phyloP scores from a whole-genome alignment of 2,888 invertebrate genomes.

The Trachelus stipa region DNA sequence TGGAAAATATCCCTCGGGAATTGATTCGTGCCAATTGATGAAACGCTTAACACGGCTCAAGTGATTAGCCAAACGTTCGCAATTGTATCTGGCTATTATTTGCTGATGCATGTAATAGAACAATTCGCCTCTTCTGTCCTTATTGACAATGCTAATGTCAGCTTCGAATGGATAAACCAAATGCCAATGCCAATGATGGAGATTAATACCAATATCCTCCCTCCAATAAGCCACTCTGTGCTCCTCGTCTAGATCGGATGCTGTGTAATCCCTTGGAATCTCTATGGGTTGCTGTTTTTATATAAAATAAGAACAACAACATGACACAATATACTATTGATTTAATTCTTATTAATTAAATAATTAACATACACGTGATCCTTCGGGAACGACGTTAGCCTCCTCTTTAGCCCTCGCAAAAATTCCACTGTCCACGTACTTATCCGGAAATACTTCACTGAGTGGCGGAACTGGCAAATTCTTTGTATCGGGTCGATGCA shows the following conservation, averaged over 20 bases:
- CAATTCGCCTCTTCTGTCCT: slow-evolving; percentile 82
- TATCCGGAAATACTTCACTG: slow-evolving; percentile 83
- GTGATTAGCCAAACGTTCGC: slow-evolving; percentile 80
- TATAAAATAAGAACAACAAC: not conserved
- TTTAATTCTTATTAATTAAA: not conserved
- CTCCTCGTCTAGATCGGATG: slow-evolving; percentile 79
- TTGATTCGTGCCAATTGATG: slow-evolving; percentile 76
- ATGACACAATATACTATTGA: not conserved
- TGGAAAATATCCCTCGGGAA: slow-evolving; percentile 85
- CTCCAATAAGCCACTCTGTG: slow-evolving; percentile 87
- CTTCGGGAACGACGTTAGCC: slow-evolving; percentile 72
- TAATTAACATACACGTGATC: slow-evolving; percentile 71
- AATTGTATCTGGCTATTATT: slow-evolving; percentile 79
- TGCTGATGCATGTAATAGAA: slow-evolving; percentile 87
- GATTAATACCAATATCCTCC: slow-evolving; percentile 86
- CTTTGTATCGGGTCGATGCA: slow-evolving; percentile 80
- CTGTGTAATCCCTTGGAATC: slow-evolving; percentile 81
- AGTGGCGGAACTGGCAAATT: slow-evolving; percentile 79
- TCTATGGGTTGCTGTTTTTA: slow-evolving; percentile 72
- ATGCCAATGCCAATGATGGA: slow-evolving; percentile 95
- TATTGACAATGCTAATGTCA: slow-evolving; percentile 74
- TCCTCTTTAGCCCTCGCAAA: slow-evolving; percentile 79
- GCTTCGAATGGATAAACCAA: slow-evolving; percentile 85
- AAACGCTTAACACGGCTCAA: slow-evolving; percentile 74
- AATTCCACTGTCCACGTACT: slow-evolving; percentile 81